Evolutionary conservation across 1,140 invertebrate species (phyloP).

Genomic region (Ceratitis capitata): DNA sequence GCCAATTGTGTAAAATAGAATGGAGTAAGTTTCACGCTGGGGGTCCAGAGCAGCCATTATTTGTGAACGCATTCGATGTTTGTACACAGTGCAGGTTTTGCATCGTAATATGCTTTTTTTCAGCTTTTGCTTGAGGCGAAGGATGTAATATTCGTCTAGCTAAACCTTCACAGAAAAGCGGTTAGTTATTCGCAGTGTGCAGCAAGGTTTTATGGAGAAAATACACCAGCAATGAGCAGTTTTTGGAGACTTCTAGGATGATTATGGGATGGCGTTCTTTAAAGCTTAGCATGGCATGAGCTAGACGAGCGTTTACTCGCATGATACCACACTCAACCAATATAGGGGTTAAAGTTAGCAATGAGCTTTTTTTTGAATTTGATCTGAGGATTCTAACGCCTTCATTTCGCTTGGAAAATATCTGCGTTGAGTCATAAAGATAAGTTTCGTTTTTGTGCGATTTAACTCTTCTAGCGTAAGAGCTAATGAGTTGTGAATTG

Average conservation of each 20-base stretch:
- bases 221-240: too few species aligned
- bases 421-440: background rate
- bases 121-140: too few species aligned
- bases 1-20: background rate
- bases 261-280: too few species aligned
- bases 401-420: background rate
- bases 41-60: background rate
- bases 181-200: too few species aligned
- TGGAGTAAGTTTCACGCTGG: background rate
- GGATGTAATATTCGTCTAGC: too few species aligned
- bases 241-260: too few species aligned
- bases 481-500: background rate
- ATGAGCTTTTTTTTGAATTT: background rate
- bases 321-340: background rate
- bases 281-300: background rate
- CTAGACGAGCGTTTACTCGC: background rate
- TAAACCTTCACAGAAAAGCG: too few species aligned
- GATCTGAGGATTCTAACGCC: background rate
- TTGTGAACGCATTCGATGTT: background rate
- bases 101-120: too few species aligned
- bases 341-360: background rate
- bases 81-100: constrained; percentile 12
- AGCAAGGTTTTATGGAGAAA: too few species aligned
- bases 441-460: background rate
- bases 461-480: background rate